These are phyloP conservation scores for Beaufortia kweichowensis DNA, from an alignment of 2,113 vertebrate genomes.

Conservation along the genomic window DNA sequence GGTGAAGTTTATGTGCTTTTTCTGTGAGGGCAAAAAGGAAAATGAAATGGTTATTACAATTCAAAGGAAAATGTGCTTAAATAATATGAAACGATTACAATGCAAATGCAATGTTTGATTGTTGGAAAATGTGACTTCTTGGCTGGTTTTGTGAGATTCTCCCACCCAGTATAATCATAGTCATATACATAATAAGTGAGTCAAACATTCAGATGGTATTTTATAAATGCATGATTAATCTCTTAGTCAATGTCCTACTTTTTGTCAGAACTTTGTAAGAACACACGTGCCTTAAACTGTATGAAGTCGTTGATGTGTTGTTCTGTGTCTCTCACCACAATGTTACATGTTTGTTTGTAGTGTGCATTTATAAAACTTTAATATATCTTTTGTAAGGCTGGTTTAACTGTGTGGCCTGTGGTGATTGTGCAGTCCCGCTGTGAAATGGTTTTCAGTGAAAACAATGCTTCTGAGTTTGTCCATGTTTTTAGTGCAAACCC, in stretches of 20 bases:
- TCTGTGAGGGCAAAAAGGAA: no score
- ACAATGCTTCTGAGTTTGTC: constrained; percentile 31
- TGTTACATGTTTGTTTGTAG: background rate
- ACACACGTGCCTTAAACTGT: background rate
- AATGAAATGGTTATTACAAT: no score
- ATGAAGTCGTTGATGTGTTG: background rate
- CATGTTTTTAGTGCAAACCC: constrained; percentile 30
- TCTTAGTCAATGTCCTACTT: background rate
- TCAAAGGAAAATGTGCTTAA: no score
- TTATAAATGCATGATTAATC: constrained; percentile 1
- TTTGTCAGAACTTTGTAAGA: background rate
- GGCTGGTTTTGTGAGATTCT: no score
- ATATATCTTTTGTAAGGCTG: background rate
- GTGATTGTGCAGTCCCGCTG: constrained; percentile 12
- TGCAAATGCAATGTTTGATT: no score
- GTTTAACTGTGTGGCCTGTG: constrained; percentile 25
- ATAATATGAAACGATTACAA: no score
- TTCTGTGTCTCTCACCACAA: no score
- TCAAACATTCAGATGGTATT: background rate
- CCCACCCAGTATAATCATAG: background rate
- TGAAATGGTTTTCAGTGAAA: constrained; percentile 44
- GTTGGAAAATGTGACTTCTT: no score
- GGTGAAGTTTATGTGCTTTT: no score
- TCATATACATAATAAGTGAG: background rate
- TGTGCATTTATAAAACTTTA: background rate